Evolutionary conservation across 2,797 vertebrate genomes (phyloP), one percentile per base, ranked within the genome.

Genomic region (Hyperoplus immaculatus): DNA sequence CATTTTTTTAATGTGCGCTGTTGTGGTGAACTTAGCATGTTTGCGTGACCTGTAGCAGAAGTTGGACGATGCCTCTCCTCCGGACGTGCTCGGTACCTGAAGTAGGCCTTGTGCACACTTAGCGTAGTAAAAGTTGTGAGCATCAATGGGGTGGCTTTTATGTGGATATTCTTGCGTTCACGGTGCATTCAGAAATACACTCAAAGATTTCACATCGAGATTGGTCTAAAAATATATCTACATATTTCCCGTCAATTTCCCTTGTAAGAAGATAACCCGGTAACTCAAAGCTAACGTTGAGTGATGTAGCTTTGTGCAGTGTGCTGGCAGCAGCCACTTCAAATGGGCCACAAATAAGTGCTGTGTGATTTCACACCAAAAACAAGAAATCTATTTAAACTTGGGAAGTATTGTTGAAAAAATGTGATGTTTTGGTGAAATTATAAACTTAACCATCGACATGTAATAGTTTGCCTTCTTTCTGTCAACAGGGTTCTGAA

Each of bases 31-130:
- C 87, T 88, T 91, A 59, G 71, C 77, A 42, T 85, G 78, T 81
- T 78, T 87, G 80, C 57, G 79, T 91, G 91, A 91, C 92, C 88
- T 93, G 92, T 91, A 90, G 89, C 92, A 90, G 90, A 94, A 94
- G 92, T 94, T 94, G 43, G 86, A 75, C 86, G 80, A 75, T 86
- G 85, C 78, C 75, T 92, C 83, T 90, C 87, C 88, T 84, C 88
- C 87, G 88, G 92, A 93, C 91, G 73, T 88, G 89, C 86, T 92
- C 73, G 82, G 80, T 88, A 91, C 87, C 91, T 91, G 84, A 82
- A 91, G 83, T 87, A 94, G 94, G 93, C 93, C 94, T 82, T 86
- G 82, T 90, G 83, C 87, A 81, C 87, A 84, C 82, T 86, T 88
- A 75, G 84, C 81, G 50, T 42, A 46, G 83, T 58, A 87, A 93